phyloP scores from a whole-genome alignment of 1,140 invertebrate genomes.

The Drosophila sechellia region DNA sequence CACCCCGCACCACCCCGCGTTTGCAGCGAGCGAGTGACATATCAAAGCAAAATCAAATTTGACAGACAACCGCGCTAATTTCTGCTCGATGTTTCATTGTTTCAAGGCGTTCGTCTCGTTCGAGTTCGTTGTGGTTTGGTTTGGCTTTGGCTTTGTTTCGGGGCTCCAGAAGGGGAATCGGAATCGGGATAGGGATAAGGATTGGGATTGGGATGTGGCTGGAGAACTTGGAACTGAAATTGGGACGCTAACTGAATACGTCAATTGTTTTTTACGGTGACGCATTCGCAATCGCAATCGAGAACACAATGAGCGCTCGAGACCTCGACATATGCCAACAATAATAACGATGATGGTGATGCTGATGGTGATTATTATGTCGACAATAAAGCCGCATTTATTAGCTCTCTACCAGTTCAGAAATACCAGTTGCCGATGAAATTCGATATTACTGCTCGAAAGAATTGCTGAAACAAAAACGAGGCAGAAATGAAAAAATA shows the following conservation, averaged over 20 bases:
- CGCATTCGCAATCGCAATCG: slow-evolving; percentile 37
- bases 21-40: slow-evolving; percentile 49
- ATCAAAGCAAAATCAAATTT: slow-evolving; percentile 82
- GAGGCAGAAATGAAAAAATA: not conserved
- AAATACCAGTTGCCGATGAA: slow-evolving; percentile 41
- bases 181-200: not conserved
- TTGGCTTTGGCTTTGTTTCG: slow-evolving; percentile 18
- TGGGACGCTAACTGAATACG: slow-evolving; percentile 22
- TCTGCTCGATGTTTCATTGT: slow-evolving; percentile 80
- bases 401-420: slow-evolving; percentile 70
- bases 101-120: slow-evolving; percentile 72
- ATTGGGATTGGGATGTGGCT: too few species aligned
- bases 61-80: slow-evolving; percentile 84
- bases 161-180: not conserved
- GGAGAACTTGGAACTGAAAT: slow-evolving; percentile 1
- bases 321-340: slow-evolving; percentile 13
- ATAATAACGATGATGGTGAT: slow-evolving; percentile 20
- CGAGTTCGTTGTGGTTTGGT: slow-evolving; percentile 6
- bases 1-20: not conserved
- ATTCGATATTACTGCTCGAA: slow-evolving; percentile 58
- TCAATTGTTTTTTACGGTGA: slow-evolving; percentile 69
- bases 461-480: slow-evolving; percentile 41
- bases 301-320: slow-evolving; percentile 8
- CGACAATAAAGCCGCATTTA: slow-evolving; percentile 71
- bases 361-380: not conserved